Conservation (phyloP, 2,888 invertebrate species). For the Seladonia tumulorum region DNA sequence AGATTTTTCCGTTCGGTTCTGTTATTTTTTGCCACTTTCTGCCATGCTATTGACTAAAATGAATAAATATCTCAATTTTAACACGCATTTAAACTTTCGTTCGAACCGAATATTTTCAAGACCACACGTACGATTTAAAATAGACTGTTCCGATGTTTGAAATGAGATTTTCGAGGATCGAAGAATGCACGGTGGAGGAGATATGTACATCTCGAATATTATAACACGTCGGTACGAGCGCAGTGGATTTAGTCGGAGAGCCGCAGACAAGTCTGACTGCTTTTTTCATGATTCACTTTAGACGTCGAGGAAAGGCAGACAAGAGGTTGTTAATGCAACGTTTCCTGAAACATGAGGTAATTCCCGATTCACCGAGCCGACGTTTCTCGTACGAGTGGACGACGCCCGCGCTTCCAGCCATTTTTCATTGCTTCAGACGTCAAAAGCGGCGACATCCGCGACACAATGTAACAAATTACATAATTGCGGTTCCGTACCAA, state of each 20-base stretch:
- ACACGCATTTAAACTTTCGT: too few relatives aligned
- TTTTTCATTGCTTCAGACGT: slow-evolving; percentile 62
- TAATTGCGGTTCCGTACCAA: slow-evolving; percentile 32
- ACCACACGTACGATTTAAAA: neutral
- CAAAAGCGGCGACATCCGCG: slow-evolving; percentile 64
- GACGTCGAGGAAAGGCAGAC: slow-evolving; percentile 29
- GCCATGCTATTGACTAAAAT: too few relatives aligned
- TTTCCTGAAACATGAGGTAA: slow-evolving; percentile 74
- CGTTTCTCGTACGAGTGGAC: slow-evolving; percentile 63
- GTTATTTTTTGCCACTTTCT: too few relatives aligned
- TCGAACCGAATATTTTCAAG: neutral
- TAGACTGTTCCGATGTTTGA: neutral
- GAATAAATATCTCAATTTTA: too few relatives aligned
- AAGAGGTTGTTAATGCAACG: slow-evolving; percentile 66
- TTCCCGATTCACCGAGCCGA: slow-evolving; percentile 58
- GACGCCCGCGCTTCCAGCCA: slow-evolving; percentile 71
- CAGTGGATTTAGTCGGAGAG: neutral
- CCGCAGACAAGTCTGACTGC: slow-evolving; percentile 18
- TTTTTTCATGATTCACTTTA: slow-evolving; percentile 15
- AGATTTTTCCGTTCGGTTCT: too few relatives aligned
- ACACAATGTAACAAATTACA: slow-evolving; percentile 35
- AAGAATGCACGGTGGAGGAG: neutral
- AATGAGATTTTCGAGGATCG: neutral
- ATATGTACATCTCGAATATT: neutral
- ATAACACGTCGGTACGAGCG: neutral